A percentile compares a stretch with the other conserved stretches of the same genome.
phyloP scores from a whole-genome alignment of 2,888 invertebrate genomes.

The Cylloceria caligata region DNA sequence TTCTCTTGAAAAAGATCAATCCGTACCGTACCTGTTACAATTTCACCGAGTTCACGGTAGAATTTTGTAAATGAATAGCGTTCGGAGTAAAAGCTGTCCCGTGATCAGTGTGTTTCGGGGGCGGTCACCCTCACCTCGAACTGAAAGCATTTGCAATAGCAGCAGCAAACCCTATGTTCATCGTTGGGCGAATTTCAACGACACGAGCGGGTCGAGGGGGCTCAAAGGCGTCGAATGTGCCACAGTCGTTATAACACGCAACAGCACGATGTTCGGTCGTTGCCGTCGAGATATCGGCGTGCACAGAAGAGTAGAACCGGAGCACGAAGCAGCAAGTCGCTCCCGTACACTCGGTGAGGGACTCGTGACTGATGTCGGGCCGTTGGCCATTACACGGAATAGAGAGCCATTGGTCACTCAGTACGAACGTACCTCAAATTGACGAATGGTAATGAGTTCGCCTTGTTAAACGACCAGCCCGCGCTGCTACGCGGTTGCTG shows the following conservation, averaged over 20 bases:
- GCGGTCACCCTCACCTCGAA: constrained; percentile 48
- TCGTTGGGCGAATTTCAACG: constrained; percentile 61
- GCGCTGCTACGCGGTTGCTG: constrained; percentile 52
- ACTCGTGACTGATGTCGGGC: constrained; percentile 83
- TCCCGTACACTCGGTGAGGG: constrained; percentile 63
- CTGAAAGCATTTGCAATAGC: constrained; percentile 32
- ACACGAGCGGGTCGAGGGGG: constrained; percentile 50
- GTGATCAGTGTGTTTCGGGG: constrained; percentile 30
- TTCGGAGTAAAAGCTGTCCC: constrained; percentile 5
- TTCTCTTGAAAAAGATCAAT: not conserved
- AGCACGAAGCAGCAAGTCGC: constrained; percentile 61
- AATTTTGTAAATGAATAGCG: constrained; percentile 52
- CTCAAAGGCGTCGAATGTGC: constrained; percentile 42
- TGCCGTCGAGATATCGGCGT: constrained; percentile 63
- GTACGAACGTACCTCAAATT: constrained; percentile 83
- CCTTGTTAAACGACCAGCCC: constrained; percentile 82
- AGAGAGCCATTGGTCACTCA: constrained; percentile 85
- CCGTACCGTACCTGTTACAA: not conserved
- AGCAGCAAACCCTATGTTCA: constrained; percentile 15
- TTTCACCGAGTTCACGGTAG: constrained; percentile 28
- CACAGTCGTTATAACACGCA: constrained; percentile 51
- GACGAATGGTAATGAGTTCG: constrained; percentile 85
- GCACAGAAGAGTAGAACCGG: constrained; percentile 43
- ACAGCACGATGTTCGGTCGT: constrained; percentile 46
- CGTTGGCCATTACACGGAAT: constrained; percentile 83